phyloP scores from a whole-genome alignment of 1,140 invertebrate species.

The Aphaenogaster rudis region DNA sequence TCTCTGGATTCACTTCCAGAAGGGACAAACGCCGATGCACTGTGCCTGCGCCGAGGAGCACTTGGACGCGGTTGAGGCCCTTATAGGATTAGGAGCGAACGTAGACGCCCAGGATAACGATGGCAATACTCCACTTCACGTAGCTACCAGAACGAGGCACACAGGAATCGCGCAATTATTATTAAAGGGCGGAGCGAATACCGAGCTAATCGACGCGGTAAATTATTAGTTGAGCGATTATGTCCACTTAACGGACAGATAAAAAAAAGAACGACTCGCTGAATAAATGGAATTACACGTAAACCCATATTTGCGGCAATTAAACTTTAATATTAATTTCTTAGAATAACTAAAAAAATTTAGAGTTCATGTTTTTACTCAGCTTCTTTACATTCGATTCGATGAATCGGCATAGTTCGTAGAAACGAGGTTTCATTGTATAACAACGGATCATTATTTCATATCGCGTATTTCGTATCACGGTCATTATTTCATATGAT shows the following conservation, averaged over 20 bases:
- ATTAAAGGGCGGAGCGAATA: slow-evolving; percentile 88
- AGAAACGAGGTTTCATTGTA: background rate
- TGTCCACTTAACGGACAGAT: background rate
- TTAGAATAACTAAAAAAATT: background rate
- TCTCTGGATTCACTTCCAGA: slow-evolving; percentile 81
- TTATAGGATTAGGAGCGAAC: slow-evolving; percentile 88
- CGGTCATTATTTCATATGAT: slow-evolving; percentile 9
- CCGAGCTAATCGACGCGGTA: slow-evolving; percentile 88
- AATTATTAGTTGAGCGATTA: slow-evolving; percentile 34
- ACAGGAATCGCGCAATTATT: slow-evolving; percentile 91
- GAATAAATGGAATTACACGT: background rate
- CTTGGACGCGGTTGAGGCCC: slow-evolving; percentile 89
- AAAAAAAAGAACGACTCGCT: background rate
- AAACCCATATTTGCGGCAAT: background rate
- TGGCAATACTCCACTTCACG: slow-evolving; percentile 93
- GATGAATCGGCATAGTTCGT: background rate
- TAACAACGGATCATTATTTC: background rate
- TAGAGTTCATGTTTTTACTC: background rate
- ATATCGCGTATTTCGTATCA: background rate
- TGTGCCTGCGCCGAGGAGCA: slow-evolving; percentile 92
- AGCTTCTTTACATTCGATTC: background rate
- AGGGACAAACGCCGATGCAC: slow-evolving; percentile 91
- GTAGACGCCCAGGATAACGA: slow-evolving; percentile 90
- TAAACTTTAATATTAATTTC: slow-evolving; percentile 41
- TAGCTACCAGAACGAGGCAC: slow-evolving; percentile 93